Evolutionary conservation across 2,113 vertebrate genomes (phyloP).

Genomic region (Xyliphius kryptos): DNA sequence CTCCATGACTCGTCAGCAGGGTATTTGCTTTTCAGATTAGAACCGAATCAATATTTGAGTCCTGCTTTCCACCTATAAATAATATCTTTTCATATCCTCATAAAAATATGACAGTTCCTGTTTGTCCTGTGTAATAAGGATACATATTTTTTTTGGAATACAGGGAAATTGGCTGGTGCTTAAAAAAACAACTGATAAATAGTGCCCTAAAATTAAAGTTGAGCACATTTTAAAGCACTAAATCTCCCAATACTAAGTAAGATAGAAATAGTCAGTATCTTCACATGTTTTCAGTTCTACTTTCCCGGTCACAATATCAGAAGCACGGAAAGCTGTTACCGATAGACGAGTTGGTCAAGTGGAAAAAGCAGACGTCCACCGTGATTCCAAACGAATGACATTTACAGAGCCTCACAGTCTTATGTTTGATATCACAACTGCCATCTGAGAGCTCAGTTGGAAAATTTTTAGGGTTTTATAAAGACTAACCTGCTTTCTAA

Average conservation of each 20-base stretch:
- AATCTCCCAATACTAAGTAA: conserved; percentile 28
- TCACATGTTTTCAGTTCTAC: conserved; percentile 52
- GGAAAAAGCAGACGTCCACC: conserved; percentile 52
- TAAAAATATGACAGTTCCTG: neutral
- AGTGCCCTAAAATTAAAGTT: neutral
- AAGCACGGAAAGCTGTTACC: conserved; percentile 53
- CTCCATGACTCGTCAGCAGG: neutral
- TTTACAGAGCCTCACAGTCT: conserved; percentile 27
- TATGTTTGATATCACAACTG: conserved; percentile 14
- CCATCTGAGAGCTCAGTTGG: neutral
- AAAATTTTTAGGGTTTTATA: conserved; percentile 1
- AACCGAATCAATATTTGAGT: neutral
- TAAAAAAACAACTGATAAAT: conserved; percentile 4
- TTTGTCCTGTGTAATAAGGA: neutral
- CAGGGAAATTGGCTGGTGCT: neutral
- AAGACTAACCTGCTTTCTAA: neutral
- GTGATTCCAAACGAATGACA: conserved; percentile 49
- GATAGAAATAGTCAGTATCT: conserved; percentile 61
- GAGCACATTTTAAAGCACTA: too few species aligned
- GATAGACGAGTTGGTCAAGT: conserved; percentile 51
- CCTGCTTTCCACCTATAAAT: neutral
- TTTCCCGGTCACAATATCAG: conserved; percentile 47
- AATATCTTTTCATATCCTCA: neutral
- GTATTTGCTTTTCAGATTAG: neutral
- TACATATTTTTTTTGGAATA: conserved; percentile 4